Percentiles rank a stretch among this genome's conserved stretches.
Evolutionary conservation across 1,140 invertebrate species (phyloP).

Genomic region (Delia radicum): DNA sequence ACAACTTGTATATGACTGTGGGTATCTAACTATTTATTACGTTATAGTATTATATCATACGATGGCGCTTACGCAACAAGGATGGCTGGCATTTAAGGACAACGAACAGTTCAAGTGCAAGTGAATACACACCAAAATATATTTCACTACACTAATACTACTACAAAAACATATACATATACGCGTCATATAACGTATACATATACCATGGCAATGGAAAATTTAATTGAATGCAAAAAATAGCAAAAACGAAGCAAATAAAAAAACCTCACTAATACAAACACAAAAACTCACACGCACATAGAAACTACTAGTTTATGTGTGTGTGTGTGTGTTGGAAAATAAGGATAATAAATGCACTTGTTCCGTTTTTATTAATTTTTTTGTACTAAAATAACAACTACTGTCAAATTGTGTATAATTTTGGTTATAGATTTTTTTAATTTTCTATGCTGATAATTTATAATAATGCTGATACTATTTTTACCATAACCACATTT

Average conservation of each 20-base stretch:
- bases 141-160: background rate
- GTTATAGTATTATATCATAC: slow-evolving; percentile 19
- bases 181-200: background rate
- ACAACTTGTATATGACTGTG: background rate
- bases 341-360: background rate
- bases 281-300: background rate
- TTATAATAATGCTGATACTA: no score
- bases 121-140: slow-evolving; percentile 8
- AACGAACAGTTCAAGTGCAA: slow-evolving; percentile 21
- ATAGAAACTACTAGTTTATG: background rate
- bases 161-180: background rate
- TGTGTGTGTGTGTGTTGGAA: background rate
- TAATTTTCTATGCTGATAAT: background rate
- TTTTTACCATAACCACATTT: background rate
- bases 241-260: background rate
- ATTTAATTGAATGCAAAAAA: background rate
- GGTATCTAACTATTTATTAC: background rate
- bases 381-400: no score
- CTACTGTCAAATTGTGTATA: no score
- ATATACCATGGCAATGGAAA: background rate
- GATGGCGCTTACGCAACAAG: slow-evolving; percentile 22
- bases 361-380: background rate
- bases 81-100: slow-evolving; percentile 18
- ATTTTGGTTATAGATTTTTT: background rate
- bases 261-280: background rate